Conservation (phyloP, 2,797 vertebrate genomes). For the Phalloptychus januarius region DNA sequence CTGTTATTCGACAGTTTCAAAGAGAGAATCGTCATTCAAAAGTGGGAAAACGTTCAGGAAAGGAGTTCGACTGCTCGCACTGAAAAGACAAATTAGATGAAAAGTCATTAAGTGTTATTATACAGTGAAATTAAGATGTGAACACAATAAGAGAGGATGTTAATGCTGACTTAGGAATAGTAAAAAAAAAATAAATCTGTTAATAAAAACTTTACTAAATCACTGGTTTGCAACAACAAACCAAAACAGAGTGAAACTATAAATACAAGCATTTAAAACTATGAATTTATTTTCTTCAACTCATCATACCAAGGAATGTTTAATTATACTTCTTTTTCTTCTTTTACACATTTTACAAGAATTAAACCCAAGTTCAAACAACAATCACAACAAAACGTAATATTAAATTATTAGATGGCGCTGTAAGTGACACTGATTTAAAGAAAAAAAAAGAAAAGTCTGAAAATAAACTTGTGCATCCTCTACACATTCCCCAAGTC, state of each 20-base stretch:
- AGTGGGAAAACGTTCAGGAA: background rate
- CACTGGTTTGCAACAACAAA: background rate
- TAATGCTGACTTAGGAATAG: background rate
- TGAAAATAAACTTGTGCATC: conserved; percentile 1
- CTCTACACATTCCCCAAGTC: conserved; percentile 10
- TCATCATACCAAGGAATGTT: conserved; percentile 60
- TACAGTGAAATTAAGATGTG: background rate
- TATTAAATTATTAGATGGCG: conserved; percentile 1
- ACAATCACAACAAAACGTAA: conserved; percentile 38
- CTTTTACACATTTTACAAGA: conserved; percentile 47
- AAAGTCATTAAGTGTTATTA: background rate
- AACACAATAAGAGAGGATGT: background rate
- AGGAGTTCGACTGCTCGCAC: background rate
- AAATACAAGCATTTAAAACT: background rate
- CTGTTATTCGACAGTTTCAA: background rate
- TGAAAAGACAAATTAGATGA: background rate
- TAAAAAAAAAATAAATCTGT: background rate
- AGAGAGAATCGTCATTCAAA: background rate
- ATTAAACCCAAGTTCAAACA: conserved; percentile 14
- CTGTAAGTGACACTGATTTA: conserved; percentile 13
- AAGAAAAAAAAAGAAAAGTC: conserved; percentile 10
- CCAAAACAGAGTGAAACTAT: background rate
- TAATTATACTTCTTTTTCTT: conserved; percentile 18
- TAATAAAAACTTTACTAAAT: background rate
- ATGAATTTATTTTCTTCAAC: conserved; percentile 32